Evolutionary conservation across 2,797 vertebrate species (phyloP), one percentile per base, ranked within the genome.

Genomic region (Masticophis lateralis): DNA sequence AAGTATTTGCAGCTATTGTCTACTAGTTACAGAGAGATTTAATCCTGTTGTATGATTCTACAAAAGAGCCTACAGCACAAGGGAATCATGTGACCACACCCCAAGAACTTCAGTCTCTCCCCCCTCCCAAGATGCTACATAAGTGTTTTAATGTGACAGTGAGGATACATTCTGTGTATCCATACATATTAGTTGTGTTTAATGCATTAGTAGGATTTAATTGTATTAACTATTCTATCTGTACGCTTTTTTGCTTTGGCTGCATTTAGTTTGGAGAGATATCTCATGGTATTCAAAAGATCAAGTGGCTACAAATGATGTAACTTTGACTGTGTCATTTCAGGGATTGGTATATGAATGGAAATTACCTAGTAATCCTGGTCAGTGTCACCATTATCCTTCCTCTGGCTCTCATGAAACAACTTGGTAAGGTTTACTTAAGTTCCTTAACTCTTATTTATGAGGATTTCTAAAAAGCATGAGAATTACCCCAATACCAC

Each of bases 301-400:
- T 51, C 59, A 47, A 47, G 10, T 83, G 22, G 74, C 53, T 79
- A 51, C 14, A 63, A 59, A 63, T 20, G 63, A 55, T 0, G 0
- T 87, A 94, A 91, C 94, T 43, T 59, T 92, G 79, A 2, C 87
- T 91, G 37, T 91, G 1, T 93, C 28, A 92, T 96, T 96, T 61
- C 96, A 99, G 99, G 96, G 96, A 98, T 96, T 99, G 99, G 99
- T 99, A 99, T 97, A 88, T 99, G 97, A 99, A 99, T 4, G 99
- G 99, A 91, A 99, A 99, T 97, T 99, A 99, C 96, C 97, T 99
- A 97, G 99, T 99, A 95, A 97, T 99, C 96, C 97, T 99, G 95
- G 99, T 99, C 92, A 98, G 98, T 0, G 0, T 97, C 96, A 94
- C 94, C 32, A 0, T 99, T 95, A 99, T 99, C 96, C 97, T 99